Evolutionary conservation across 2,797 vertebrate species (phyloP).

Genomic region (Fundulus diaphanus): DNA sequence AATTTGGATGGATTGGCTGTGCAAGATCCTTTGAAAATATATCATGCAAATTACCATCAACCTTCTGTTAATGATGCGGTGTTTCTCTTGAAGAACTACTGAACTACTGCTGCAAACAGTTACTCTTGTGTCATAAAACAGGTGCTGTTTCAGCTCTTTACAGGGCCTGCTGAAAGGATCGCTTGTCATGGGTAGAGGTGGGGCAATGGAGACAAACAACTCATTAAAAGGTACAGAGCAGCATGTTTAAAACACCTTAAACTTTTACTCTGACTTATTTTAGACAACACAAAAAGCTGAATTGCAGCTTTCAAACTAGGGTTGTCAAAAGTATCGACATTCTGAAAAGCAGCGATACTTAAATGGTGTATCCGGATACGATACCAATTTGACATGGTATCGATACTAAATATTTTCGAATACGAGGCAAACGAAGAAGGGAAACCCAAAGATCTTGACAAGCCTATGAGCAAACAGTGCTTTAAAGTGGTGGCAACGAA

Average conservation of each 20-base stretch:
- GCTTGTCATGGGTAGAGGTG: not conserved
- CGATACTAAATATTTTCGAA: too few species aligned
- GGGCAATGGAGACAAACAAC: not conserved
- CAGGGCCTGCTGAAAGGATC: not conserved
- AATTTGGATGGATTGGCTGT: conserved; percentile 9
- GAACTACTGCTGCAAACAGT: not conserved
- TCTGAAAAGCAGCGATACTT: too few species aligned
- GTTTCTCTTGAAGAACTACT: conserved; percentile 1
- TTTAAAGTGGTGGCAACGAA: too few species aligned
- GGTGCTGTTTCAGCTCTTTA: not conserved
- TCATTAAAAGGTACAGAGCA: not conserved
- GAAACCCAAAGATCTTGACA: too few species aligned
- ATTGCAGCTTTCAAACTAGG: not conserved
- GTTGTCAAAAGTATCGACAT: too few species aligned
- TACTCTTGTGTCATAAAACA: not conserved
- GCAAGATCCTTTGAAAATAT: not conserved
- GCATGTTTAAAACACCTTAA: not conserved
- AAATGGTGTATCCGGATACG: too few species aligned
- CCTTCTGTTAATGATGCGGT: not conserved
- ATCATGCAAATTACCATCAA: not conserved
- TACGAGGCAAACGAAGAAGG: too few species aligned
- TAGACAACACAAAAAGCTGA: not conserved
- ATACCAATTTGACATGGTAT: too few species aligned
- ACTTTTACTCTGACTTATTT: not conserved
- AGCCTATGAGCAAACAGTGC: too few species aligned